Base-by-base conservation (phyloP, 2,113 vertebrate species). In the Pao palembangensis region DNA sequence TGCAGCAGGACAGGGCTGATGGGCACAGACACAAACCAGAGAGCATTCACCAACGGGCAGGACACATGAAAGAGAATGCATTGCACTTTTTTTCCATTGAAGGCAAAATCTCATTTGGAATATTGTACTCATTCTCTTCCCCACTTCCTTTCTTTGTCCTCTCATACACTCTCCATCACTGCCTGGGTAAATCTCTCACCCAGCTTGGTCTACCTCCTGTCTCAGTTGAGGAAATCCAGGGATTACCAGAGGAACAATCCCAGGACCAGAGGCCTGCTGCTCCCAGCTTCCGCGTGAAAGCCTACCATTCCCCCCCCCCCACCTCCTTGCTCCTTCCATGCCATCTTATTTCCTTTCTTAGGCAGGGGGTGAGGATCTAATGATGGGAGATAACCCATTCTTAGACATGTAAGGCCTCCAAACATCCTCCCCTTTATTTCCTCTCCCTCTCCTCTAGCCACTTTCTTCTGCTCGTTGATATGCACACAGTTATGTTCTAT, bases 161-260 rank as follows among this genome's bases (percentile, higher is more conserved):
- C 64, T 65, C 54, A 46, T 61, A 69, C n/a, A 46, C 58, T 66
- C 25, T 71, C 48, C 57, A 25, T 67, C 51, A 55, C 61, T 58
- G 20, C 25, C 41, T 74, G 47, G 31, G 53, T 56, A 67, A 72
- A 69, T 79, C 66, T 53, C 59, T 82, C 66, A 3, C 77, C 52
- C 67, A 73, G 80, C 76, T 69, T 76, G 58, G 61, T 84, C 76
- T 77, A 69, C 81, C 83, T 81, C 76, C 82, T 78, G 78, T 75
- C 74, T 87, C 74, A 71, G 71, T 59, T 49, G 51, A 77, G 82
- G 81, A 89, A 90, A 88, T 88, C 84, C 78, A 75, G 82, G 82
- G 85, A 86, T 90, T 90, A 90, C 79, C 63, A 71, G 48, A 51
- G 64, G 73, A 70, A 86, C 81, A 90, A 83, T 86, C 76, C 79